These are phyloP conservation scores for Agonopterix subpropinquella DNA, from an alignment of 2,888 invertebrate species.

Conservation along the genomic window DNA sequence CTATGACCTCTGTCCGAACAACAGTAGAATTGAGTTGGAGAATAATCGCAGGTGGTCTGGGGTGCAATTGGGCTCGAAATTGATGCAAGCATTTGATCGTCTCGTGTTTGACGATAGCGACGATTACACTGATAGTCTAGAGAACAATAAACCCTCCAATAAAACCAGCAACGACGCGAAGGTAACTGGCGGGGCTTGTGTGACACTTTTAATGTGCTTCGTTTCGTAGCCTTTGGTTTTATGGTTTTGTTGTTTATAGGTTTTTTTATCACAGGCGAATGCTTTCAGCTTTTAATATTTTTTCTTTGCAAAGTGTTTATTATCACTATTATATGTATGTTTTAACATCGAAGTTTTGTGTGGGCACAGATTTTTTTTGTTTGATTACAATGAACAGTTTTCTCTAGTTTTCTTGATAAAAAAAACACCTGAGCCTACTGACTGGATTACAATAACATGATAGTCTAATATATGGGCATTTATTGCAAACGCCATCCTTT, in stretches of 20 bases:
- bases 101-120: conserved; percentile 80
- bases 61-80: conserved; percentile 80
- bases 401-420: too few species aligned
- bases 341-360: conserved; percentile 8
- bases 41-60: conserved; percentile 83
- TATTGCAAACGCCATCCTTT: too few species aligned
- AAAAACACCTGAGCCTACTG: too few species aligned
- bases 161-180: conserved; percentile 71
- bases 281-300: conserved; percentile 28
- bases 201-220: conserved; percentile 27
- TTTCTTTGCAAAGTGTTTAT: conserved; percentile 21
- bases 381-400: too few species aligned
- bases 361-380: background rate
- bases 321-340: conserved; percentile 11
- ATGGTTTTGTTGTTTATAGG: conserved; percentile 30
- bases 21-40: conserved; percentile 63
- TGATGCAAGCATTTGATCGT: conserved; percentile 83
- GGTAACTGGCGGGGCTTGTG: conserved; percentile 57
- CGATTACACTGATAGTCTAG: conserved; percentile 85
- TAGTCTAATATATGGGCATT: too few species aligned
- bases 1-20: conserved; percentile 66
- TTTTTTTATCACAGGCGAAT: conserved; percentile 26
- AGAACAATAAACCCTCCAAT: conserved; percentile 71
- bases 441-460: too few species aligned
- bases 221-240: conserved; percentile 26